A percentile compares a stretch with the other conserved stretches of the same genome.
These are phyloP conservation scores for Trachelus troglodyta DNA, from an alignment of 2,888 invertebrate genomes.

Conservation along the genomic window DNA sequence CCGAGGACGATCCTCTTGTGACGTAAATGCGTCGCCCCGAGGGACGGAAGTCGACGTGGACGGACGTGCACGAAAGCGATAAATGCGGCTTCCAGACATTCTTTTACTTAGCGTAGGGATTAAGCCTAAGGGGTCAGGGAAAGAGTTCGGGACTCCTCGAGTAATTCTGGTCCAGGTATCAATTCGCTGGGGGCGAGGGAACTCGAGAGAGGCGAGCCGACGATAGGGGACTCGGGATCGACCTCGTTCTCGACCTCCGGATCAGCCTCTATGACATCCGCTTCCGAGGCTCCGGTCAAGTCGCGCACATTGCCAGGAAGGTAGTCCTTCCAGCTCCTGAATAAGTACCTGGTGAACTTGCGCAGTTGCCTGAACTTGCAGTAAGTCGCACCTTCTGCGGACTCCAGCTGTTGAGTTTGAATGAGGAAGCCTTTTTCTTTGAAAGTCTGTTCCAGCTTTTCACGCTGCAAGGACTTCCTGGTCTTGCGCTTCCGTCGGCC, in stretches of 20 bases:
- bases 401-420: slow-evolving; percentile 92
- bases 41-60: slow-evolving; percentile 6
- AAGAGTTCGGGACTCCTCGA: slow-evolving; percentile 53
- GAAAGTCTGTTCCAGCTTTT: slow-evolving; percentile 91
- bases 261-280: slow-evolving; percentile 42
- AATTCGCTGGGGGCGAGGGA: slow-evolving; percentile 33
- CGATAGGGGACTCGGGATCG: slow-evolving; percentile 27
- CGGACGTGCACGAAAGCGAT: slow-evolving; percentile 4
- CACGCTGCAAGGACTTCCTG: slow-evolving; percentile 84
- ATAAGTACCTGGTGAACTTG: slow-evolving; percentile 91
- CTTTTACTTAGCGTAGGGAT: background rate
- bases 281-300: slow-evolving; percentile 43
- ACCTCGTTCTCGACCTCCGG: slow-evolving; percentile 43
- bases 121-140: slow-evolving; percentile 39
- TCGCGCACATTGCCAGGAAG: slow-evolving; percentile 79
- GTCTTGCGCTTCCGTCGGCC: slow-evolving; percentile 78
- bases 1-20: background rate
- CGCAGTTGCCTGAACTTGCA: slow-evolving; percentile 92
- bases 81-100: background rate
- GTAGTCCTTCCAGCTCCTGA: slow-evolving; percentile 94
- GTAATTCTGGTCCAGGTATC: slow-evolving; percentile 16
- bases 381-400: slow-evolving; percentile 93
- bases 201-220: slow-evolving; percentile 28
- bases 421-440: slow-evolving; percentile 93
- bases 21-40: background rate